Conservation (phyloP, 2,113 vertebrate species). For the Daphoenositta chrysoptera region DNA sequence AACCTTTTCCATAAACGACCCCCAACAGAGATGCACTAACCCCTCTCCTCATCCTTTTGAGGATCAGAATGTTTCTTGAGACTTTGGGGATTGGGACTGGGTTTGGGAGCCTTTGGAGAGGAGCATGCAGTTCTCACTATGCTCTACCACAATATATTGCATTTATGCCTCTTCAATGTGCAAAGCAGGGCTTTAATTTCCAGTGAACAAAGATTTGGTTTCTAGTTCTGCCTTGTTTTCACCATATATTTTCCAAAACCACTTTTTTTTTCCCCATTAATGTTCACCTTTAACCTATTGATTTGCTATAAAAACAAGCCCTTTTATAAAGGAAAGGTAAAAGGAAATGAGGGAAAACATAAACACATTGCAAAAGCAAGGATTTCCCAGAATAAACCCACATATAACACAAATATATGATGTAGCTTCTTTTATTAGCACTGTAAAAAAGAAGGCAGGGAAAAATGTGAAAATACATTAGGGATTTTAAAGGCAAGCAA, state of each 20-base stretch:
- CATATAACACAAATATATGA: constrained; percentile 43
- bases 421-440: constrained; percentile 63
- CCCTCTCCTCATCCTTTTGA: neutral
- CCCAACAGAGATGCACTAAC: constrained; percentile 33
- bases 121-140: neutral
- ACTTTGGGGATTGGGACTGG: neutral
- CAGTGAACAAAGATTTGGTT: constrained; percentile 28
- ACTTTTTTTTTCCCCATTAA: neutral
- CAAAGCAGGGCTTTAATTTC: constrained; percentile 13
- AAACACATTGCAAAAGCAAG: constrained; percentile 61
- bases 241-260: constrained; percentile 34
- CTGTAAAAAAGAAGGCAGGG: constrained; percentile 46
- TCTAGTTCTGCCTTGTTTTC: constrained; percentile 42
- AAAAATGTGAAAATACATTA: constrained; percentile 58
- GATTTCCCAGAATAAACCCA: constrained; percentile 55
- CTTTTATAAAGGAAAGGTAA: constrained; percentile 51
- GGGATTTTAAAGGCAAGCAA: constrained; percentile 67
- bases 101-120: neutral
- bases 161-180: neutral
- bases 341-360: constrained; percentile 65
- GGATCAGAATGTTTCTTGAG: neutral
- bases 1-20: constrained; percentile 38
- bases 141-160: neutral
- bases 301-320: constrained; percentile 48
- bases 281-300: constrained; percentile 48